A percentile compares a stretch with the other conserved stretches of the same genome.
phyloP scores from a whole-genome alignment of 2,113 vertebrate genomes.

The Bucco capensis region DNA sequence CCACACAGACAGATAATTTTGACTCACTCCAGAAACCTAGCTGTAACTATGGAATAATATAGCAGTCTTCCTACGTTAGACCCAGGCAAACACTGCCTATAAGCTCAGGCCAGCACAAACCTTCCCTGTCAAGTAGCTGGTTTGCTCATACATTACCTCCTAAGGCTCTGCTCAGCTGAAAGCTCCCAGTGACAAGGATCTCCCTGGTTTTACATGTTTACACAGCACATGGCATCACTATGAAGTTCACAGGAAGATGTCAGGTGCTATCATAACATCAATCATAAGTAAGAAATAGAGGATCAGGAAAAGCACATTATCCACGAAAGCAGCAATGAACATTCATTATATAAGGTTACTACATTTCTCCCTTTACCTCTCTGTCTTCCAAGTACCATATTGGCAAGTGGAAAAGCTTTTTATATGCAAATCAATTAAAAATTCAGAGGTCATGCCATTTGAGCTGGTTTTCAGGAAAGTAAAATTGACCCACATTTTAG shows the following conservation, averaged over 20 bases:
- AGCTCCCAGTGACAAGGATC: neutral
- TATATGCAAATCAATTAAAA: neutral
- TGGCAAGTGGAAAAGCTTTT: conserved; percentile 31
- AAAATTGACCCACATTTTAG: neutral
- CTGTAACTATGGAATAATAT: neutral
- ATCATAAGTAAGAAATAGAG: neutral
- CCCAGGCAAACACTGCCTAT: neutral
- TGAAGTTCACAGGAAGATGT: neutral
- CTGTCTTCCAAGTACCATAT: neutral
- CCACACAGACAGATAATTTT: neutral
- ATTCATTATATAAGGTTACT: neutral
- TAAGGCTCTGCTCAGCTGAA: neutral
- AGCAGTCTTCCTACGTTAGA: neutral
- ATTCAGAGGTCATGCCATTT: neutral
- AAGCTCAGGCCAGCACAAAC: neutral
- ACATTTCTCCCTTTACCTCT: neutral
- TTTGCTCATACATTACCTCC: neutral
- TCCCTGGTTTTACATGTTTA: neutral
- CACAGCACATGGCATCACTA: neutral
- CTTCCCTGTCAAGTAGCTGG: neutral
- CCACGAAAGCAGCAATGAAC: neutral
- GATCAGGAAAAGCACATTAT: neutral
- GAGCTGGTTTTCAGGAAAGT: neutral
- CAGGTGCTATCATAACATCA: neutral
- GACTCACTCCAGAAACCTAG: neutral